Base-by-base conservation (phyloP, 1,140 invertebrate species). In the Drosophila lacteicornis region DNA sequence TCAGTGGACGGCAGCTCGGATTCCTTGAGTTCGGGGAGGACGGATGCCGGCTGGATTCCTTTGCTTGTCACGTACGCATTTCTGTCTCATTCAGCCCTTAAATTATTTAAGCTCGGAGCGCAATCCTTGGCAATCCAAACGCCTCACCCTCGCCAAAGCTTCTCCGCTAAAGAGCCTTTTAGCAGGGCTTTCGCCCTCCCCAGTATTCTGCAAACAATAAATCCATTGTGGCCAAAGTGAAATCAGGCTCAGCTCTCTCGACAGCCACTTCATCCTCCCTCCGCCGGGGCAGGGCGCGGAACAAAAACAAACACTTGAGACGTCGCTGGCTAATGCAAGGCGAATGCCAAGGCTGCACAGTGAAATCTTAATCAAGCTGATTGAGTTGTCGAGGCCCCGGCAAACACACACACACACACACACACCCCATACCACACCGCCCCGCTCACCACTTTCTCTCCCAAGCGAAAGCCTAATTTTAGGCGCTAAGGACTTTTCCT, bases 321-420 rank as follows among this genome's bases (percentile, higher is more conserved):
- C 84, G 78, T 67, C 84, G 84, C 71, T 58, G 60, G 84, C 71
- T 87, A 88, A 88, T 85, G 85, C 85, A 73, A 67, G 79, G 81
- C 85, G 81, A 90, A 80, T 90, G 85, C 59, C 76, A 75, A 73
- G 75, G 62, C 68, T 67, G 81, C 81, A 82, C 67, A 90, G 85
- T 90, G 78, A 90, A 90, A 90, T 90, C 85, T 90, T 90, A 90
- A 90, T 90, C 85, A 90, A 83, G 85, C 85, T 90, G 85, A 90
- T 90, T 90, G 85, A 90, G 85, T 90, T 91, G 86, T 90, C 71
- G 82, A 79, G 77, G 65, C 57, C 57, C 36, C 36, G 42, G 50
- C 62, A 68, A 46, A 61, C 58, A 65, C 62, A 59, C 53, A 63
- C 47, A 62, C 47, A 59, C 53, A 62, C 47, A 59, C 53, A 63